These are phyloP conservation scores for Drosophila nigrodunni DNA, from an alignment of 1,140 invertebrate species.

Conservation along the genomic window DNA sequence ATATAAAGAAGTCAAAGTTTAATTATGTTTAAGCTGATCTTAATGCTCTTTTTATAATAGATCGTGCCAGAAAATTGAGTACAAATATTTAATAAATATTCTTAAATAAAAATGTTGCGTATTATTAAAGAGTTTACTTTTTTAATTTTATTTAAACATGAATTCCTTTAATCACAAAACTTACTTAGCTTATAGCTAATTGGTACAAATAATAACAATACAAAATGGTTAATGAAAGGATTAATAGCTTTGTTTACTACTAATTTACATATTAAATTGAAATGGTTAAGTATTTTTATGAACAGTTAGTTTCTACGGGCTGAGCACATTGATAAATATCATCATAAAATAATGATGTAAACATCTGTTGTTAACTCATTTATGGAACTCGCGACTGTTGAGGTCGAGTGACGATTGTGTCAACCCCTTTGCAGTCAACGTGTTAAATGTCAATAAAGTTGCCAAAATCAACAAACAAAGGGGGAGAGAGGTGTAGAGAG, in stretches of 20 bases:
- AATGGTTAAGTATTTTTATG: conserved; percentile 3
- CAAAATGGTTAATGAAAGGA: background rate
- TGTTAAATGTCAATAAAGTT: conserved; percentile 81
- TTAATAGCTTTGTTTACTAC: background rate
- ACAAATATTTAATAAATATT: no score
- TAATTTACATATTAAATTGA: conserved; percentile 16
- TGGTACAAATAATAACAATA: background rate
- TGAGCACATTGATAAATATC: conserved; percentile 50
- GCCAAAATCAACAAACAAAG: conserved; percentile 71
- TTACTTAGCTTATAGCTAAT: background rate
- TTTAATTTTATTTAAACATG: no score
- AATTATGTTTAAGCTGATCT: no score
- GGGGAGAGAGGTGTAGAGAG: background rate
- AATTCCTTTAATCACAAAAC: no score
- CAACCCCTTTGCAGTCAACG: conserved; percentile 57
- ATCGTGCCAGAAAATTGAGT: no score
- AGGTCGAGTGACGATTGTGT: conserved; percentile 8
- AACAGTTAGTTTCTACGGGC: conserved; percentile 7
- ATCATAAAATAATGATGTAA: conserved; percentile 66
- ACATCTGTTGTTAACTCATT: conserved; percentile 71
- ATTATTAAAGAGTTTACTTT: no score
- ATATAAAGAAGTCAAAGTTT: no score
- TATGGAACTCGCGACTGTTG: conserved; percentile 4
- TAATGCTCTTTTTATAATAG: no score
- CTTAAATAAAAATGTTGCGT: no score